phyloP scores from a whole-genome alignment of 2,113 vertebrate genomes.

The Mirounga angustirostris region DNA sequence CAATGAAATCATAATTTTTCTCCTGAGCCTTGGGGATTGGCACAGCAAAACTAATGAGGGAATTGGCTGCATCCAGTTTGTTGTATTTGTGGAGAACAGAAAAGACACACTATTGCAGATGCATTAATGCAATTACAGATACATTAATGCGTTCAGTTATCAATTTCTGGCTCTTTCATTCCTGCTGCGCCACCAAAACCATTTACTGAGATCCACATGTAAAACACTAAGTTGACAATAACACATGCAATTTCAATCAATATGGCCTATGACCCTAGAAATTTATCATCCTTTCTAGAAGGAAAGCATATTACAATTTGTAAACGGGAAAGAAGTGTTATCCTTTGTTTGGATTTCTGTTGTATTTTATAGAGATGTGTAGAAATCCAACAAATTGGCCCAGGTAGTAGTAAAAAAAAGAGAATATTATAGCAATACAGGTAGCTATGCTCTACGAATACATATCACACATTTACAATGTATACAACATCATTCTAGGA shows the following conservation, averaged over 20 bases:
- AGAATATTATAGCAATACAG: too few species aligned
- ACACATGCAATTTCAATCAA: not conserved
- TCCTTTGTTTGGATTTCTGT: not conserved
- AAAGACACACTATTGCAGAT: accelerated
- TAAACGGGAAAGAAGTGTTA: not conserved
- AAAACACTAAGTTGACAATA: not conserved
- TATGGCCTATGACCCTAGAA: not conserved
- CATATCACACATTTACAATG: not conserved
- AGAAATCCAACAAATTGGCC: not conserved
- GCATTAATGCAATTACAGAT: accelerated
- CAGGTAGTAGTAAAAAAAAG: too few species aligned
- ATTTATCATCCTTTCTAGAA: not conserved
- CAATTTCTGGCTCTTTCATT: too few species aligned
- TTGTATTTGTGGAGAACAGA: not conserved
- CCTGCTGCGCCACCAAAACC: too few species aligned
- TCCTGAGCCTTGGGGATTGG: not conserved
- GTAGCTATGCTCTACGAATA: not conserved
- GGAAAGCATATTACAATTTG: not conserved
- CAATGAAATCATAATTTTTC: not conserved
- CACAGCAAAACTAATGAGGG: not conserved
- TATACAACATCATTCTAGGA: too few species aligned
- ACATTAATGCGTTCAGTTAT: accelerated
- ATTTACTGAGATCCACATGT: accelerated
- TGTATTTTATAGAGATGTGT: not conserved
- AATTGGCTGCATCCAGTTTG: too few species aligned